Percentiles rank a stretch among this genome's conserved stretches.
Conservation (phyloP, 2,797 vertebrate genomes). For the Notamacropus eugenii region DNA sequence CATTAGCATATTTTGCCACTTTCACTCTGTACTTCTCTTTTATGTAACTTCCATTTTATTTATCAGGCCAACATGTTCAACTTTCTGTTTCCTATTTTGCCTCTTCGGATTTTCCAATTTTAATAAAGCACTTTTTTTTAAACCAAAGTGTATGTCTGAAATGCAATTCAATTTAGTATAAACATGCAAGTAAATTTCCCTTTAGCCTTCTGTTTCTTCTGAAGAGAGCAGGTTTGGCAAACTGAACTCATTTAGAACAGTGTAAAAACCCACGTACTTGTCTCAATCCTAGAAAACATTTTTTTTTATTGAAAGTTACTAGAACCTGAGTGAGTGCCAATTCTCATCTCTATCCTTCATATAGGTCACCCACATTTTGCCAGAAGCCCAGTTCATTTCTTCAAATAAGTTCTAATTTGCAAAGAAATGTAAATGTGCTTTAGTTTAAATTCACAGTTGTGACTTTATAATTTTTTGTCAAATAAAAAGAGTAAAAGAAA, state of each 20-base stretch:
- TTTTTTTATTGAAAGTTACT: background rate
- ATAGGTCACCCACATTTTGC: slow-evolving; percentile 24
- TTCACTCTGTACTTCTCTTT: slow-evolving; percentile 14
- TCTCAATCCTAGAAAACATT: slow-evolving; percentile 31
- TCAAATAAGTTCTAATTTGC: slow-evolving; percentile 39
- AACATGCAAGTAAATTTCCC: slow-evolving; percentile 46
- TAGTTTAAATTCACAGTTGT: slow-evolving; percentile 52
- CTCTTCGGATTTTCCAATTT: slow-evolving; percentile 34
- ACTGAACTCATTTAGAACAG: slow-evolving; percentile 32
- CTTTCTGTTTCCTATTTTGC: slow-evolving; percentile 17
- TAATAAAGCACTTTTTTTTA: slow-evolving; percentile 46
- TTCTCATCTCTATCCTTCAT: background rate
- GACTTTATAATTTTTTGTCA: slow-evolving; percentile 54
- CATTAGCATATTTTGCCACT: slow-evolving; percentile 58
- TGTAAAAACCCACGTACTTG: slow-evolving; percentile 2
- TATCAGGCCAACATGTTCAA: background rate
- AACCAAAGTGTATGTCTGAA: slow-evolving; percentile 38
- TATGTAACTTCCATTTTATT: slow-evolving; percentile 37
- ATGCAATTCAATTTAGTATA: slow-evolving; percentile 43
- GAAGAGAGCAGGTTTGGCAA: slow-evolving; percentile 42
- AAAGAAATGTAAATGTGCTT: slow-evolving; percentile 49
- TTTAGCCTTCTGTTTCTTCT: slow-evolving; percentile 28
- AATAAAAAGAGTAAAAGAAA: slow-evolving; percentile 63
- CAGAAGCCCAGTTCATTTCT: slow-evolving; percentile 12
- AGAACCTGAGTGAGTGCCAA: background rate